Evolutionary conservation across 2,888 invertebrate genomes (phyloP).

Genomic region (Campoplex capitator): DNA sequence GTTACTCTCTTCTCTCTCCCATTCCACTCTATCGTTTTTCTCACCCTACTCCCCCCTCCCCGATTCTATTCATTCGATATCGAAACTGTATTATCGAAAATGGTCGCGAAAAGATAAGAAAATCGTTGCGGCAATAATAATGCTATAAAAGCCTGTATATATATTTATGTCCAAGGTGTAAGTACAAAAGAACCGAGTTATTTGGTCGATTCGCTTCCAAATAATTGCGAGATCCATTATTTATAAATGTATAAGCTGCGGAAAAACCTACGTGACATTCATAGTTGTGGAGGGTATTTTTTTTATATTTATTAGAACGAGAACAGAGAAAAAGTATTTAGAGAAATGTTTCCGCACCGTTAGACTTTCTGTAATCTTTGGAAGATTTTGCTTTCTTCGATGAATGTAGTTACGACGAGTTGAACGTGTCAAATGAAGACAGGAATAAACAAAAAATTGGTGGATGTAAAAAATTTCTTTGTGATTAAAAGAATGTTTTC

Average conservation of each 20-base stretch:
- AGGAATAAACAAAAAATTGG: too few species aligned
- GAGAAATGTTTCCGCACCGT: neutral
- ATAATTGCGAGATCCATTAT: neutral
- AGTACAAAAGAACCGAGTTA: neutral
- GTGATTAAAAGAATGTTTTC: neutral
- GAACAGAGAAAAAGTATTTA: neutral
- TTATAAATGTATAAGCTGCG: neutral
- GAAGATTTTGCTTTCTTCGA: neutral
- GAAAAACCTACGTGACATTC: neutral
- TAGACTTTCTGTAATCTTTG: neutral
- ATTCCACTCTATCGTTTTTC: conserved; percentile 20
- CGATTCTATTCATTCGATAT: conserved; percentile 74
- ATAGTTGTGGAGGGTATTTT: neutral
- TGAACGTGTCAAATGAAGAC: too few species aligned
- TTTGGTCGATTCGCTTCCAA: neutral
- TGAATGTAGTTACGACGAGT: neutral
- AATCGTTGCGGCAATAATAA: conserved; percentile 44
- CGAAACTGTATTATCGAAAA: conserved; percentile 83
- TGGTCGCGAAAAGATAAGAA: conserved; percentile 75
- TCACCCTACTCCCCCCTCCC: neutral
- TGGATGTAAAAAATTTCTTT: neutral
- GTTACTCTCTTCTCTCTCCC: conserved; percentile 29
- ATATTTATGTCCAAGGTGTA: conserved; percentile 4
- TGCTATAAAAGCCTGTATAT: conserved; percentile 5
- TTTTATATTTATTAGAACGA: neutral